Evolutionary conservation across 1,140 invertebrate genomes (phyloP).

Genomic region (Zophobas morio): DNA sequence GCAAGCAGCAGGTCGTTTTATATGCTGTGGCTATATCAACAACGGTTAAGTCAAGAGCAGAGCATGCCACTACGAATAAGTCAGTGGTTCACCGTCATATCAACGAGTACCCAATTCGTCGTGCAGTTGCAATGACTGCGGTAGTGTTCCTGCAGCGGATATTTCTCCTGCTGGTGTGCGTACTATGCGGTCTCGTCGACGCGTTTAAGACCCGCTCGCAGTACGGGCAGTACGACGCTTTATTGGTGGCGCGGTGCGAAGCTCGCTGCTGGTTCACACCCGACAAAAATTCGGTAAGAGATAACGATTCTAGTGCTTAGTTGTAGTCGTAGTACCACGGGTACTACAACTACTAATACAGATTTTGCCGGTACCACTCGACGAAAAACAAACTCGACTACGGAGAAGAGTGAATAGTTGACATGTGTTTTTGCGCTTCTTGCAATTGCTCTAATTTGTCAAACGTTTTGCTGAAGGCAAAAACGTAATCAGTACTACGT

Average conservation of each 20-base stretch:
- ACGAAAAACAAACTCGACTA: too few relatives aligned
- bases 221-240: slow-evolving; percentile 53
- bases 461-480: too few relatives aligned
- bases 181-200: slow-evolving; percentile 40
- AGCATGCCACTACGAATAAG: slow-evolving; percentile 43
- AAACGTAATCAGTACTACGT: too few relatives aligned
- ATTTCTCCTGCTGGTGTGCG: slow-evolving; percentile 18
- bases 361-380: too few relatives aligned
- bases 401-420: too few relatives aligned
- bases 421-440: too few relatives aligned
- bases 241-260: slow-evolving; percentile 55
- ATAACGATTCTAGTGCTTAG: too few relatives aligned
- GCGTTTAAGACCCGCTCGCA: slow-evolving; percentile 32
- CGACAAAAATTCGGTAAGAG: slow-evolving; percentile 39
- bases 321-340: too few relatives aligned
- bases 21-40: slow-evolving; percentile 24
- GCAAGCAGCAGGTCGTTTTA: slow-evolving; percentile 19
- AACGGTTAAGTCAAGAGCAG: slow-evolving; percentile 46
- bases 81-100: slow-evolving; percentile 41
- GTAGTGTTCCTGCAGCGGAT: slow-evolving; percentile 18
- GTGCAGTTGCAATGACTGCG: slow-evolving; percentile 3
- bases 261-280: slow-evolving; percentile 46
- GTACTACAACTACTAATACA: too few relatives aligned
- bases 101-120: slow-evolving; percentile 41
- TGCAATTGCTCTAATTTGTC: too few relatives aligned